A percentile compares a stretch with the other conserved stretches of the same genome.
Evolutionary conservation across 1,140 invertebrate genomes (phyloP).

Genomic region (Diploscapter pachys): DNA sequence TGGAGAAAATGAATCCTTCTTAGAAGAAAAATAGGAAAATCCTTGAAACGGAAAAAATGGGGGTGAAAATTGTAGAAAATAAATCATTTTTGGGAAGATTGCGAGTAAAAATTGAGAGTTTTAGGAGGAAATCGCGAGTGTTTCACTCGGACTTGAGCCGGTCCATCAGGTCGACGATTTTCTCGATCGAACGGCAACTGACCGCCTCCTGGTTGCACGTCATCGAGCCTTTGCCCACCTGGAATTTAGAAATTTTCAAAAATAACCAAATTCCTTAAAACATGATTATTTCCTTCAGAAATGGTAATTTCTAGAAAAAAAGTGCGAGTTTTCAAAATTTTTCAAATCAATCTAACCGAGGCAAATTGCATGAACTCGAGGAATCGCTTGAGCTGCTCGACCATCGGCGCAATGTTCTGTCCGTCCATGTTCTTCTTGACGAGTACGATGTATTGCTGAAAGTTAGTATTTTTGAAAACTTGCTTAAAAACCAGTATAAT

Average conservation of each 20-base stretch:
- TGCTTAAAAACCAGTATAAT: no score
- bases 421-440: conserved; percentile 19
- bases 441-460: conserved; percentile 22
- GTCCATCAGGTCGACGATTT: conserved; percentile 10
- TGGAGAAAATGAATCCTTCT: background rate
- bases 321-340: background rate
- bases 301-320: background rate
- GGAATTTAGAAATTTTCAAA: no score
- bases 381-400: conserved; percentile 34
- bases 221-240: no score
- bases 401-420: conserved; percentile 23
- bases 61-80: background rate
- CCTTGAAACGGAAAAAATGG: no score
- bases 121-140: background rate
- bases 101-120: background rate
- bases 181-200: conserved; percentile 1
- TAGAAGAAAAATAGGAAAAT: no score
- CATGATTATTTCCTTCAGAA: background rate
- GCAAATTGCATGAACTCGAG: conserved; percentile 33
- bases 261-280: no score
- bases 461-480: background rate
- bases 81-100: background rate
- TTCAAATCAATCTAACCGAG: background rate
- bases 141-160: background rate
- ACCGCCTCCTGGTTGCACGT: background rate